Percentiles rank a stretch among this genome's conserved stretches.
Conservation (phyloP, 2,888 invertebrate species). For the Cosmia trapezina region DNA sequence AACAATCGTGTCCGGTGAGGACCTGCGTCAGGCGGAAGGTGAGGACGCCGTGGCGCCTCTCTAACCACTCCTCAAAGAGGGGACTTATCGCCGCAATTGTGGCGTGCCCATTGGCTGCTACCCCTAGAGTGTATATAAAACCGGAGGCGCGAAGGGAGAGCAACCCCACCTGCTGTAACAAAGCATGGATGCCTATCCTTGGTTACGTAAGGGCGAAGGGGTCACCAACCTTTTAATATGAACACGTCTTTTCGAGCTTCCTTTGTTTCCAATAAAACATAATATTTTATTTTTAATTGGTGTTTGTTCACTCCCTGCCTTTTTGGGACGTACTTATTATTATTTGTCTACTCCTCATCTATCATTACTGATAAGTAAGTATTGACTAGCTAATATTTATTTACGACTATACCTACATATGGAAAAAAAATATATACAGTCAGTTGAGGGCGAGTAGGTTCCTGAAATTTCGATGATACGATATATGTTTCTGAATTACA, state of each 20-base stretch:
- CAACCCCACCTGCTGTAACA: too few species aligned
- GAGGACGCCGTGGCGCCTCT: too few species aligned
- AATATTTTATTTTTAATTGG: constrained; percentile 21
- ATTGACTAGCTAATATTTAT: not conserved
- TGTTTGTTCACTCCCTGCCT: not conserved
- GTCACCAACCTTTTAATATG: constrained; percentile 28
- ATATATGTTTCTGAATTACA: too few species aligned
- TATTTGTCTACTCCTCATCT: not conserved
- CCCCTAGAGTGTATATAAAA: too few species aligned
- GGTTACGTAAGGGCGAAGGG: too few species aligned
- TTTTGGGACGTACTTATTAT: not conserved
- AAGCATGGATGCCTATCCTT: too few species aligned
- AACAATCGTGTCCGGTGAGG: too few species aligned
- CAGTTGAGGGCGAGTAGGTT: not conserved
- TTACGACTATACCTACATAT: not conserved
- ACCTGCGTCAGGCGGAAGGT: too few species aligned
- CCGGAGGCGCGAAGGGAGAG: too few species aligned
- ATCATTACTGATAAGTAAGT: not conserved
- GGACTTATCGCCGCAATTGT: too few species aligned
- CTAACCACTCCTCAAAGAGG: too few species aligned
- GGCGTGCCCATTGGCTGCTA: too few species aligned
- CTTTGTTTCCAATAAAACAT: constrained; percentile 4
- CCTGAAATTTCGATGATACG: not conserved
- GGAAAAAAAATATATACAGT: not conserved
- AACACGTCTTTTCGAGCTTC: constrained; percentile 6